A percentile compares a stretch with the other conserved stretches of the same genome.
Conservation (phyloP, 1,140 invertebrate genomes). For the Ceratina japonica region DNA sequence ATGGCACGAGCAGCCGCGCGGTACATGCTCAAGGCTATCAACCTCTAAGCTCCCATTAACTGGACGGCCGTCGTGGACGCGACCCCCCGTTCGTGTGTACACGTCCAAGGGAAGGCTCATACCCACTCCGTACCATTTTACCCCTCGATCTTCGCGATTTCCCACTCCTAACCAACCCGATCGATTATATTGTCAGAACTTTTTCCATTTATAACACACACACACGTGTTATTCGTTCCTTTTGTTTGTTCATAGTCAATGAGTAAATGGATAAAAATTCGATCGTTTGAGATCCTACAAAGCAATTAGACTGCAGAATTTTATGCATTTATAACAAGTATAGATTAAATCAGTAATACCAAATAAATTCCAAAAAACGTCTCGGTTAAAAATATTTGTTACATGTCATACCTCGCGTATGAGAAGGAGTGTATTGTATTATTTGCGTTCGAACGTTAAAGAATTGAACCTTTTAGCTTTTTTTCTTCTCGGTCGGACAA, state of each 20-base stretch:
- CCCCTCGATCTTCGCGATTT: slow-evolving; percentile 55
- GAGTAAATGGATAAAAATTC: no score
- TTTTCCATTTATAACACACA: neutral
- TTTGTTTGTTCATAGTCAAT: no score
- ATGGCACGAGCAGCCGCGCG: slow-evolving; percentile 36
- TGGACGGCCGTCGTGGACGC: slow-evolving; percentile 12
- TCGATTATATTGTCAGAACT: slow-evolving; percentile 54
- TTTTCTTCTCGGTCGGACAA: neutral
- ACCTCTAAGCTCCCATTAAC: slow-evolving; percentile 66
- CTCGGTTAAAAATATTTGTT: no score
- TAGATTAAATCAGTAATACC: no score
- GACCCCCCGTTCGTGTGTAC: slow-evolving; percentile 18
- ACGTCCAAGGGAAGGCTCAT: slow-evolving; percentile 29
- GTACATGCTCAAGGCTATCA: slow-evolving; percentile 63
- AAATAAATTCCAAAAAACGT: no score
- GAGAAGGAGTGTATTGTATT: neutral
- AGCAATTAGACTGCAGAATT: no score
- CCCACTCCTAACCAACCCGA: slow-evolving; percentile 49
- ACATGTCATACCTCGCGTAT: no score
- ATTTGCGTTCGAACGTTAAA: neutral
- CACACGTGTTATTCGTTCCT: neutral
- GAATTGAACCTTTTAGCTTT: neutral
- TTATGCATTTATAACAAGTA: no score
- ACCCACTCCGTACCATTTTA: slow-evolving; percentile 39
- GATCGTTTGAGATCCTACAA: no score